phyloP scores from a whole-genome alignment of 2,113 vertebrate genomes.

The Gavia stellata region DNA sequence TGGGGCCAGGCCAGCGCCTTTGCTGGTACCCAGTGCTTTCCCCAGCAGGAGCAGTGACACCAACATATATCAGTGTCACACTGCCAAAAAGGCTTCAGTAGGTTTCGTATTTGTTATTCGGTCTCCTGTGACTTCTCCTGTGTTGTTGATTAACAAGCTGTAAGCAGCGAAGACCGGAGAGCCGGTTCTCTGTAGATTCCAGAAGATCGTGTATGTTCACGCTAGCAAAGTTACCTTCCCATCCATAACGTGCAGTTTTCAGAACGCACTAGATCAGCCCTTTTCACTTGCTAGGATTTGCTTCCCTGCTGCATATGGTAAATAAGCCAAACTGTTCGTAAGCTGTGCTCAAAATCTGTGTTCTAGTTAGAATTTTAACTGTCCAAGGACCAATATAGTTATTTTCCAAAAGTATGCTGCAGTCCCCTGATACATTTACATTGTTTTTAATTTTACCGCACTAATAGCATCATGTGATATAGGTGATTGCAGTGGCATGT shows the following conservation, averaged over 20 bases:
- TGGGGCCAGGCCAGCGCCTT: not conserved
- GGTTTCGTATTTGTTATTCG: not conserved
- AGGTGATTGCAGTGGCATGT: not conserved
- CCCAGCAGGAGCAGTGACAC: not conserved
- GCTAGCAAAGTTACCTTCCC: not conserved
- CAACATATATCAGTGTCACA: fast-evolving
- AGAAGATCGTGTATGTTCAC: fast-evolving
- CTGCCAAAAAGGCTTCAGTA: not conserved
- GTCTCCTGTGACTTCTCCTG: not conserved
- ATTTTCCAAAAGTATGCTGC: not conserved
- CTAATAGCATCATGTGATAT: not conserved
- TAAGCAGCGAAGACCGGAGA: not conserved
- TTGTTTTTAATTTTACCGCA: not conserved
- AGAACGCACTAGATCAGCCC: not conserved
- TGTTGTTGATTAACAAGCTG: not conserved
- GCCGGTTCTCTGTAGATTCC: not conserved
- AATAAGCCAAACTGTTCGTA: not conserved
- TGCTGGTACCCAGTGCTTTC: not conserved
- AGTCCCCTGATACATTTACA: not conserved
- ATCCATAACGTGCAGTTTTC: not conserved
- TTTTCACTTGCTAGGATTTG: not conserved
- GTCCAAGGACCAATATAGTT: not conserved
- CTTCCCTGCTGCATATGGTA: not conserved
- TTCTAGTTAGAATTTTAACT: not conserved
- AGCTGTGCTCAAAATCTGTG: not conserved